Percentiles rank a stretch among this genome's conserved stretches.
phyloP scores from a whole-genome alignment of 2,113 vertebrate genomes.

The Picathartes gymnocephalus region DNA sequence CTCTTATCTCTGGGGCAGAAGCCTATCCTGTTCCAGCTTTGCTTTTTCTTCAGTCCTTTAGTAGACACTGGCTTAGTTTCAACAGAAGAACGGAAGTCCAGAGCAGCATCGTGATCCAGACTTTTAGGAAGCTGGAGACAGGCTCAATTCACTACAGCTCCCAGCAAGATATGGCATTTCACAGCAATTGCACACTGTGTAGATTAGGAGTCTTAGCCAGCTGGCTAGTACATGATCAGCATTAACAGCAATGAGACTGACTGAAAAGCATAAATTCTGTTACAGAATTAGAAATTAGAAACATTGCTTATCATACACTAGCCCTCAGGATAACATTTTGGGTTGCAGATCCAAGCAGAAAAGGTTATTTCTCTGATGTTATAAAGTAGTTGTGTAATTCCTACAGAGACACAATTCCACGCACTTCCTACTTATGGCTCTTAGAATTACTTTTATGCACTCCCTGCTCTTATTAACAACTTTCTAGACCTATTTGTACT shows the following conservation, averaged over 20 bases:
- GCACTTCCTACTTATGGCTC: background rate
- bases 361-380: background rate
- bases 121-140: background rate
- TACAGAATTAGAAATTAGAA: background rate
- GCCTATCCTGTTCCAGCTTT: background rate
- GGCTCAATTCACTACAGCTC: background rate
- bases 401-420: background rate
- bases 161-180: background rate
- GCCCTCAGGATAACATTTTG: background rate
- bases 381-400: background rate
- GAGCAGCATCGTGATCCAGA: background rate
- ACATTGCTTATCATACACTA: background rate
- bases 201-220: background rate
- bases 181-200: background rate
- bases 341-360: background rate
- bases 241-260: background rate
- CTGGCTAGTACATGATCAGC: background rate
- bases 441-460: background rate
- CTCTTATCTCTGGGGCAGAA: background rate
- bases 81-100: background rate
- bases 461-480: background rate
- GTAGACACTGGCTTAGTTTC: background rate
- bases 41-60: background rate
- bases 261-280: background rate
- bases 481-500: background rate